Conservation (phyloP, 2,888 invertebrate species). For the Chrysotoxum bicinctum region DNA sequence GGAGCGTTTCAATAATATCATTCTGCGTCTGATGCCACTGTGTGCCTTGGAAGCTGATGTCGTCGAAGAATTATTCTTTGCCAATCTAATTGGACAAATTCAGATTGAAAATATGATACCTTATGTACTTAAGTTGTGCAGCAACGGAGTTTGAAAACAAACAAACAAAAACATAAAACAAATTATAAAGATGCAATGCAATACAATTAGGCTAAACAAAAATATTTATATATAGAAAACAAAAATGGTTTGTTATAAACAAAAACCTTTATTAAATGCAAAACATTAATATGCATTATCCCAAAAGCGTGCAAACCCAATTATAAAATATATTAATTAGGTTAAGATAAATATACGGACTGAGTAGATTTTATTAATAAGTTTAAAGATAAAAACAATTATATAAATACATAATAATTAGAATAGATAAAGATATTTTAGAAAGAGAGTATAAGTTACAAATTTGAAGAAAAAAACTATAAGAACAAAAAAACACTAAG, state of each 20-base stretch:
- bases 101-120: slow-evolving; percentile 98
- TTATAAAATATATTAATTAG: slow-evolving; percentile 40
- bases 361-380: slow-evolving; percentile 68
- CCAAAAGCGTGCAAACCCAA: slow-evolving; percentile 34
- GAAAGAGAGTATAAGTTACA: slow-evolving; percentile 1
- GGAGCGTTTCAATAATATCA: slow-evolving; percentile 83
- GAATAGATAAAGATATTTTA: slow-evolving; percentile 25
- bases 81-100: slow-evolving; percentile 94
- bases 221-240: slow-evolving; percentile 24
- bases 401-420: slow-evolving; percentile 4
- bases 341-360: slow-evolving; percentile 67
- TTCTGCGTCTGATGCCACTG: slow-evolving; percentile 86
- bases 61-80: slow-evolving; percentile 95
- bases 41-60: slow-evolving; percentile 88
- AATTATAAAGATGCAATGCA: slow-evolving; percentile 56
- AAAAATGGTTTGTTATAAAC: slow-evolving; percentile 48
- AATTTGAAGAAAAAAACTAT: not conserved
- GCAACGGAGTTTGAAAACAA: slow-evolving; percentile 64
- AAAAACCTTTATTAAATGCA: slow-evolving; percentile 14
- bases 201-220: slow-evolving; percentile 40
- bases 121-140: slow-evolving; percentile 87
- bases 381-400: slow-evolving; percentile 28
- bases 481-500: slow-evolving; percentile 53
- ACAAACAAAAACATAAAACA: not conserved
- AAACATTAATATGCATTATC: slow-evolving; percentile 32